Evolutionary conservation across 2,113 vertebrate species (phyloP), one percentile per base, ranked within the genome.

Genomic region (Thomomys bottae): DNA sequence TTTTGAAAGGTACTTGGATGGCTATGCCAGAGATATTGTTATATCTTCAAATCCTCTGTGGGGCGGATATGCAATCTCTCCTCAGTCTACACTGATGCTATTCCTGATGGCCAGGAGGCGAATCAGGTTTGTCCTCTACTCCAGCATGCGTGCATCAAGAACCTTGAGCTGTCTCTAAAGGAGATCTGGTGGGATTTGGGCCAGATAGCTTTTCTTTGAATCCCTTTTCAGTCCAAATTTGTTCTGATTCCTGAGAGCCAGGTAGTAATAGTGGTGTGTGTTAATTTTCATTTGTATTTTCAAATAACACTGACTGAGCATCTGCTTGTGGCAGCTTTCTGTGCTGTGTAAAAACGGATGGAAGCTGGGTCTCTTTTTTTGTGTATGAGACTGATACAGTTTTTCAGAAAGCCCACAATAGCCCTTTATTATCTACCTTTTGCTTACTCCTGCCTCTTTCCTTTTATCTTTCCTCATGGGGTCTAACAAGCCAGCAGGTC

Each of bases 261-360:
- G n/a, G 42, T 4, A 18, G 23, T 68, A 63, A 89, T 73, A 26
- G 10, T 38, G 18, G 10, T 38, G 1, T 3, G n/a, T n/a, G n/a
- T n/a, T n/a, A n/a, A n/a, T n/a, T n/a, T 73, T 86, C 72, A 76
- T 87, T 63, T 75, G 11, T 84, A 24, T 90, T 95, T 84, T 71
- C 6, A 36, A 21, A 15, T 40, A 64, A 70, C 73, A 82, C 57
- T 83, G 64, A n/a, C 15, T 38, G 49, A 73, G 14, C 30, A 34
- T 32, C 63, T 90, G 32, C 28, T 70, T 10, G 24, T 26, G 21
- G 8, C 21, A 61, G 15, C 17, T 79, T n/a, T 87, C 57, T 30
- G 34, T 61, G 40, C 8, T 54, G 70, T 45, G 49, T 36, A 49
- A 21, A 40, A 32, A 49, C 20, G 64, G 73, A 3, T 24, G 8